phyloP scores from a whole-genome alignment of 1,140 invertebrate genomes.

The Copidosoma floridanum region DNA sequence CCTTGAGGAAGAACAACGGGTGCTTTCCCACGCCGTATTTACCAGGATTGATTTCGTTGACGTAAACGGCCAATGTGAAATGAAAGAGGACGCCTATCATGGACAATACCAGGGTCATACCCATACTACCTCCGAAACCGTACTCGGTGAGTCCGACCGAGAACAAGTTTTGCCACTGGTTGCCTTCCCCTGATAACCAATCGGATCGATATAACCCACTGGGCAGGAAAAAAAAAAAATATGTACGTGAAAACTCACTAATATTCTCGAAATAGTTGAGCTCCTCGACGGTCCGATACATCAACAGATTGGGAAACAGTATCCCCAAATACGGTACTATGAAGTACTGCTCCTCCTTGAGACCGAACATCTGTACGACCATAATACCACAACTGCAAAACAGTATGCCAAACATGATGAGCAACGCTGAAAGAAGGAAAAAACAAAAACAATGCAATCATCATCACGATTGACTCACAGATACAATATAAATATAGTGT shows the following conservation, averaged over 20 bases:
- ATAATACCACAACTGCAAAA: background rate
- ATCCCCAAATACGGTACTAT: constrained; percentile 20
- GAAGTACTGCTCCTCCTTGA: background rate
- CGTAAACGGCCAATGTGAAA: constrained; percentile 55
- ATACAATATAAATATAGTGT: too few species aligned
- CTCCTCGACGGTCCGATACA: constrained; percentile 6
- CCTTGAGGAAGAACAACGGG: constrained; percentile 58
- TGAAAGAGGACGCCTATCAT: constrained; percentile 53
- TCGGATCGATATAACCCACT: too few species aligned
- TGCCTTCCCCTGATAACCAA: constrained; percentile 55
- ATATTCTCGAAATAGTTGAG: constrained; percentile 19
- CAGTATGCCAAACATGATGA: background rate
- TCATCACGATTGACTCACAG: too few species aligned
- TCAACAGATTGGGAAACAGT: constrained; percentile 17
- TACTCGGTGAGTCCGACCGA: constrained; percentile 56
- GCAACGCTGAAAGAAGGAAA: too few species aligned
- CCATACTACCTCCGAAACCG: constrained; percentile 52
- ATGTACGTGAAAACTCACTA: constrained; percentile 1
- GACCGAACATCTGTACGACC: background rate
- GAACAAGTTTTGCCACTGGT: constrained; percentile 61
- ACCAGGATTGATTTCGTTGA: constrained; percentile 59
- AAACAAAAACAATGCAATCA: too few species aligned
- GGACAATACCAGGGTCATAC: constrained; percentile 54
- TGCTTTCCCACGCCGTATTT: constrained; percentile 56
- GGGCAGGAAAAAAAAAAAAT: too few species aligned